Conservation (phyloP, 1,140 invertebrate genomes). For the Drosophila paulistorum region DNA sequence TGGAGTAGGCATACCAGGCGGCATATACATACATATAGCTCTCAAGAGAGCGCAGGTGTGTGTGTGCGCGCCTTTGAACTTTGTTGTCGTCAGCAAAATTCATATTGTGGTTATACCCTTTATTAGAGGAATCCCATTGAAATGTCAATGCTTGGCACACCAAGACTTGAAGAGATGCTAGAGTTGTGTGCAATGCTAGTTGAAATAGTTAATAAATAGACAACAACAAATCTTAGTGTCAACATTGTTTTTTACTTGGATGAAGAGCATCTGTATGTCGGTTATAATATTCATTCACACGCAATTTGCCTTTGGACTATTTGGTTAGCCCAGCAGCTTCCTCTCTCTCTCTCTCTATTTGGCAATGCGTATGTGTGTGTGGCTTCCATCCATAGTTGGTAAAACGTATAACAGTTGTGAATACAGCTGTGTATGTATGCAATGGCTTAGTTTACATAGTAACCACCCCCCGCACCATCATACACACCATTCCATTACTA, state of each 20-base stretch:
- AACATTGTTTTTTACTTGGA: too few species aligned
- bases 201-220: too few species aligned
- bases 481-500: neutral
- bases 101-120: conserved; percentile 22
- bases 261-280: neutral
- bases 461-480: neutral
- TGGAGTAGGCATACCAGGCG: neutral
- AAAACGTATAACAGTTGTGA: conserved; percentile 47
- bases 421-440: conserved; percentile 13
- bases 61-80: conserved; percentile 6
- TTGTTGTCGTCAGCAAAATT: conserved; percentile 51
- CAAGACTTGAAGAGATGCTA: neutral
- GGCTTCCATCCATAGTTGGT: neutral
- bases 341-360: conserved; percentile 1
- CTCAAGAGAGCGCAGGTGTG: conserved; percentile 14
- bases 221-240: too few species aligned
- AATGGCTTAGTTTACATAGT: conserved; percentile 24
- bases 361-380: neutral
- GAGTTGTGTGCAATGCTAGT: too few species aligned
- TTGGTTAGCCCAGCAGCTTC: neutral
- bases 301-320: neutral
- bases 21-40: neutral
- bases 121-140: neutral
- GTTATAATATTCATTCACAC: neutral
- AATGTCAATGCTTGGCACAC: neutral